These are phyloP conservation scores for Cricetomys ansorgei DNA, from an alignment of 2,113 vertebrate species.

Conservation along the genomic window DNA sequence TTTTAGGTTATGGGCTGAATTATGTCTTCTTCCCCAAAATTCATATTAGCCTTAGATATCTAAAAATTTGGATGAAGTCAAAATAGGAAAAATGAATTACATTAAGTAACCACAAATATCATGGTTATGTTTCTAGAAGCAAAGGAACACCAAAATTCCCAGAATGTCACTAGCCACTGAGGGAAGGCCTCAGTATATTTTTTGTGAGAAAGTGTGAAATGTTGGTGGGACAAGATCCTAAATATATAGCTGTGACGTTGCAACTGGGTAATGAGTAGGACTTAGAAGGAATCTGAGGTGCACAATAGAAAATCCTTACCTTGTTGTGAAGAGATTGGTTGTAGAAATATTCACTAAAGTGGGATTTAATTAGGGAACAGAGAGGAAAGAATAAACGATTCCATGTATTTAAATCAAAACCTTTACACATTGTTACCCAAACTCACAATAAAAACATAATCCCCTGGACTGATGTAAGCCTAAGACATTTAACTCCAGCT, in stretches of 20 bases:
- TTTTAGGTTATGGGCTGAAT: neutral
- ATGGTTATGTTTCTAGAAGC: neutral
- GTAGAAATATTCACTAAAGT: neutral
- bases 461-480: neutral
- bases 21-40: neutral
- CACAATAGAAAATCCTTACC: neutral
- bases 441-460: neutral
- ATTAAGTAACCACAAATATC: too few relatives aligned
- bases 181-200: neutral
- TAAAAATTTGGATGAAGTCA: neutral
- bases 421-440: neutral
- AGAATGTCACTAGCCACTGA: neutral
- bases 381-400: neutral
- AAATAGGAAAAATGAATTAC: neutral
- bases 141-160: neutral
- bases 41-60: neutral
- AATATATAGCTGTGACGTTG: neutral
- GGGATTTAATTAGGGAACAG: neutral
- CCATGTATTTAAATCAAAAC: neutral
- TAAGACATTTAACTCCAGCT: neutral
- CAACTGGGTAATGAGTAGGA: too few relatives aligned
- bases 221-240: neutral
- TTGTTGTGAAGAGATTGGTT: neutral
- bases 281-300: neutral
- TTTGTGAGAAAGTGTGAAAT: neutral